Base-by-base conservation (phyloP, 2,113 vertebrate genomes). In the Glareola pratincola region DNA sequence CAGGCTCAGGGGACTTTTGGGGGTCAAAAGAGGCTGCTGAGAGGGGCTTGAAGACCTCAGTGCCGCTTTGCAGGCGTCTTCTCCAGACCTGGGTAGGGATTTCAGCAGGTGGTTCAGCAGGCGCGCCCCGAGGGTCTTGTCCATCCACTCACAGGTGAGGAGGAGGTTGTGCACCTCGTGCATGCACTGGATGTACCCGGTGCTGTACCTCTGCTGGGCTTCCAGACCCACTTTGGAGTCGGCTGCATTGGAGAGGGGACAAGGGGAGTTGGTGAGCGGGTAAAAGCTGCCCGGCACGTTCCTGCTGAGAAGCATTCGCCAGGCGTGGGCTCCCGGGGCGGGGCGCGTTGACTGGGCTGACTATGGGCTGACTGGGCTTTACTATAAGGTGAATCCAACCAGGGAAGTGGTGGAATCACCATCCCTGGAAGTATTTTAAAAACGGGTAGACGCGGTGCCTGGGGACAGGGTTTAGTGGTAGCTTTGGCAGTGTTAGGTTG, bases 151-250 rank as follows among this genome's bases (percentile, higher is more conserved):
- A 8, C 99, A 99, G 62, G 98, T 99, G 79, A 99, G 98, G 60
- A 99, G 98, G 95, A 99, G 98, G 96, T 98, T 99, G 97, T 99
- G 99, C 72, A 99, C 98, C 96, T 99, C 98, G 9, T 99, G 99
- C 99, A 99, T 98, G 95, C 99, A 99, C 98, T 99, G 98, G 77
- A 99, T 99, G 96, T 99, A 99, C 14, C 99, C 99, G 1, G 98
- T 99, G 98, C 99, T 99, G 98, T 98, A 99, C 26, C 98, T 98
- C 97, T 99, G 98, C 96, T 99, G 98, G 26, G 98, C 98, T 87
- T 99, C 99, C 72, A 98, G 91, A 12, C 98, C 98, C 85, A 97
- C 75, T 26, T 97, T 97, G 48, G 98, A 96, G 59, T 99, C 99
- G 30, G 98, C 74, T 97, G 85, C 5, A 0, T 22, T 29, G 64